These are phyloP conservation scores for Vidua macroura DNA, from an alignment of 2,113 vertebrate species.

Conservation along the genomic window DNA sequence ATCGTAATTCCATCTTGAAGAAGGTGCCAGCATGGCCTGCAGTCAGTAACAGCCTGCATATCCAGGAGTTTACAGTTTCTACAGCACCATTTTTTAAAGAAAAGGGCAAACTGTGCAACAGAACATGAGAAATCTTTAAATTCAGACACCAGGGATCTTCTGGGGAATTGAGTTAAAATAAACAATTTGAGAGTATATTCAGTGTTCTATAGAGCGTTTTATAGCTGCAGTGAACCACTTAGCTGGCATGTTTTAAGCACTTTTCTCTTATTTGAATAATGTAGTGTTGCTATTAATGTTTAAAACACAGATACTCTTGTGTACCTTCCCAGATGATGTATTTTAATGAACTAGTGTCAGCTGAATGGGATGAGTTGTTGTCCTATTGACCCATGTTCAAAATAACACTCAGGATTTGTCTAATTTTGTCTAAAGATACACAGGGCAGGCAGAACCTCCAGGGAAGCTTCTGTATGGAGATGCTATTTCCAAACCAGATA, in stretches of 20 bases:
- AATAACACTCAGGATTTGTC: not conserved
- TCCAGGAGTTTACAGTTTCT: not conserved
- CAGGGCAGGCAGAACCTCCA: not conserved
- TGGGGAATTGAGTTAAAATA: not conserved
- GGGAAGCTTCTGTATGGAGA: not conserved
- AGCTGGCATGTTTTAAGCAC: not conserved
- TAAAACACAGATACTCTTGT: not conserved
- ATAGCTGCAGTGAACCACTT: not conserved
- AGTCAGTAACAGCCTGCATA: not conserved
- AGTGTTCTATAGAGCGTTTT: not conserved
- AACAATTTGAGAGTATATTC: not conserved
- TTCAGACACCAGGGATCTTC: not conserved
- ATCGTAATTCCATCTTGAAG: fast-evolving
- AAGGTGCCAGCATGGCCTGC: not conserved
- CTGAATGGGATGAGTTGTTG: not conserved
- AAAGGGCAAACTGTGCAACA: not conserved
- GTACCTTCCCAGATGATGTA: not conserved
- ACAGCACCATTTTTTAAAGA: not conserved
- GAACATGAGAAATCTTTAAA: not conserved
- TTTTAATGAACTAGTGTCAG: not conserved
- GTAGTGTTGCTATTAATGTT: not conserved
- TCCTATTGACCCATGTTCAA: not conserved
- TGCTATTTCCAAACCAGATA: not conserved
- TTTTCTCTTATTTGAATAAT: not conserved
- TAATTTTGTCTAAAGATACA: not conserved